Evolutionary conservation across 2,888 invertebrate genomes (phyloP), one percentile per base, ranked within the genome.

Genomic region (Epicampocera succincta): DNA sequence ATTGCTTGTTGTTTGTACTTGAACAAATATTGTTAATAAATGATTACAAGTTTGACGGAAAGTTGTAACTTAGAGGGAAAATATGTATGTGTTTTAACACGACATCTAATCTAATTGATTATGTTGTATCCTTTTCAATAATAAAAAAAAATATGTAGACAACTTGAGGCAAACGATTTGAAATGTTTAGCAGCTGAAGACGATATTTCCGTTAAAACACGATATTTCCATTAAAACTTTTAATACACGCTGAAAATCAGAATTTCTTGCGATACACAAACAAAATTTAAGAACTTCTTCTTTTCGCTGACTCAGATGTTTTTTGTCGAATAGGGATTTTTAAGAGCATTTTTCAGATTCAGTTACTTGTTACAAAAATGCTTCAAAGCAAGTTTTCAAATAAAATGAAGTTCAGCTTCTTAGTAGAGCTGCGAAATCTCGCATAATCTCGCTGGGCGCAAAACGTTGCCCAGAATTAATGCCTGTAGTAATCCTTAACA

Each of bases 81-180:
- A 11, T 52, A 33, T 29, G 29, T 29, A 29, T 52, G 5, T n/a
- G 11, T 38, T 44, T 19, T 42, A 19, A 52, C 52, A 66, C 52
- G 52, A 19, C 56, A n/a, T 52, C 33, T 29, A 42, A 42, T 44
- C 29, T 54, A 68, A 54, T 68, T 68, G 29, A 66, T 54, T 29
- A 25, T 12, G 52, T 11, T 6, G 17, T 13, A 25, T 66, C 40
- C 42, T 42, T 50, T 11, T 2, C n/a, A 52, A 61, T 54, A 17
- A 29, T 5, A 42, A 25, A 5, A 15, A 25, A 25, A 25, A 25
- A 25, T 25, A 25, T 25, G 5, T 2, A 25, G 6, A 25, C n/a
- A 48, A 48, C 9, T 48, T 19, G 2, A 48, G 5, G 9, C 11
- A 19, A 19, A n/a, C n/a, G n/a, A n/a, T n/a, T 19, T 19, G 19